These are phyloP conservation scores for Dicerorhinus sumatrensis DNA, from an alignment of 2,113 vertebrate species.

Conservation along the genomic window DNA sequence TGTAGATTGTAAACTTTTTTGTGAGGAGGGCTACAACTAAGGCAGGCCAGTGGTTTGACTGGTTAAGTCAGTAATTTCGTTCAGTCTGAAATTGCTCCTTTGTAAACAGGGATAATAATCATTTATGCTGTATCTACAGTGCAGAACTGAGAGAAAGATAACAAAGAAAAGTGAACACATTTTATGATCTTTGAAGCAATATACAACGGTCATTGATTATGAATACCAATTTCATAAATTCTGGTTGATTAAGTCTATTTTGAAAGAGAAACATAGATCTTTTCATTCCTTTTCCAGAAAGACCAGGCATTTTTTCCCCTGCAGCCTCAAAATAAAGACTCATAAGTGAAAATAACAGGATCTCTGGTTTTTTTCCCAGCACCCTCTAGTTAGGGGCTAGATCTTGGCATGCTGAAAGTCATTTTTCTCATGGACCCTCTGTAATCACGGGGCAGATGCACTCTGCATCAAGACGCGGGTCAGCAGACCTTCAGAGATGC, in stretches of 20 bases:
- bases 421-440: not conserved
- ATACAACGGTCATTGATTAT: not conserved
- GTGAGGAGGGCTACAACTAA: not conserved
- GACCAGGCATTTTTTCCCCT: not conserved
- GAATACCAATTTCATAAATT: not conserved
- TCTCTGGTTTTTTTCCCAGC: not conserved
- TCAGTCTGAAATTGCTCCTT: not conserved
- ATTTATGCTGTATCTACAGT: not conserved
- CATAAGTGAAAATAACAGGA: not conserved
- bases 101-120: not conserved
- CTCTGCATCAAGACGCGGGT: not conserved
- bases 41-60: not conserved
- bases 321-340: not conserved
- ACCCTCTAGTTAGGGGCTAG: not conserved
- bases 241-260: not conserved
- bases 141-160: not conserved
- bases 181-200: not conserved
- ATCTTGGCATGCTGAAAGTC: not conserved
- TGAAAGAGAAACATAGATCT: not conserved
- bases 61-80: not conserved
- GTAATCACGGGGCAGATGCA: not conserved
- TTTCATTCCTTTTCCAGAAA: not conserved
- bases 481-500: not conserved
- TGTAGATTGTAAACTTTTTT: not conserved
- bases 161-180: not conserved